These are phyloP conservation scores for Apocrypta bakeri DNA, from an alignment of 1,140 invertebrate genomes.

Conservation along the genomic window DNA sequence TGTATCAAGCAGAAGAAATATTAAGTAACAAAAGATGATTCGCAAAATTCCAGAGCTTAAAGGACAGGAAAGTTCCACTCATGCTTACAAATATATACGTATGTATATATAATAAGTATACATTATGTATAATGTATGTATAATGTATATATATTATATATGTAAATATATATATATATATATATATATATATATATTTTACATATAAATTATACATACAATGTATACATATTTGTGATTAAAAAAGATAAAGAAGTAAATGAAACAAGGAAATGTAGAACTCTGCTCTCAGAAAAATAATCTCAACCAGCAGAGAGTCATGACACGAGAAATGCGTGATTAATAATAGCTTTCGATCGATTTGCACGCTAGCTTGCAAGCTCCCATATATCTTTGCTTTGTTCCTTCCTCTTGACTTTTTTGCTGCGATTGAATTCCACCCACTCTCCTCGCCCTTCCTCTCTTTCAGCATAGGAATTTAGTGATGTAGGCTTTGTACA, in stretches of 20 bases:
- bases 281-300: neutral
- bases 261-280: neutral
- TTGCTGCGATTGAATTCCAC: constrained; percentile 26
- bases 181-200: too few relatives aligned
- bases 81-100: too few relatives aligned
- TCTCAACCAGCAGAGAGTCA: constrained; percentile 27
- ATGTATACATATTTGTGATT: neutral
- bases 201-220: too few relatives aligned
- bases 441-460: neutral
- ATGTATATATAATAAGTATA: too few relatives aligned
- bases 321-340: constrained; percentile 44
- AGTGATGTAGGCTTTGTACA: neutral
- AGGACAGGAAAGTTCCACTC: too few relatives aligned
- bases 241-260: constrained; percentile 17
- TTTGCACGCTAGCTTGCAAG: constrained; percentile 19
- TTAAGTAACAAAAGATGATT: too few relatives aligned
- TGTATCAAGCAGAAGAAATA: too few relatives aligned
- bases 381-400: constrained; percentile 3
- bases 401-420: constrained; percentile 14
- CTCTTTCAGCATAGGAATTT: neutral
- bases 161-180: too few relatives aligned
- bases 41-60: too few relatives aligned
- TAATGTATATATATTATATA: too few relatives aligned
- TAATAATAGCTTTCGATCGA: constrained; percentile 48
- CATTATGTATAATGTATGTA: too few relatives aligned